Base-by-base conservation (phyloP, 2,797 vertebrate species). In the Schizothorax lantsangensis region DNA sequence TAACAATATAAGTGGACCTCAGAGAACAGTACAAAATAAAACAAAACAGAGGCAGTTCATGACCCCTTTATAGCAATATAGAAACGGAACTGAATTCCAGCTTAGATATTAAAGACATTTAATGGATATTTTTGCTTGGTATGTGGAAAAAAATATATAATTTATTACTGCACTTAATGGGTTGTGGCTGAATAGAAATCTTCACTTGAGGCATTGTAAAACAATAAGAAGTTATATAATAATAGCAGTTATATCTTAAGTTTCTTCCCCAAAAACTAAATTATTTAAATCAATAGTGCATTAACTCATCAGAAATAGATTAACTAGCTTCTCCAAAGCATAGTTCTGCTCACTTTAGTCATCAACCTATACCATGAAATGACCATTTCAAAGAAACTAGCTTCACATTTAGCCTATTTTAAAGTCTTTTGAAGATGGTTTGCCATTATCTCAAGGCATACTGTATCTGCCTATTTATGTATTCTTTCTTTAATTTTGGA, bases 301-400 rank as follows among this genome's bases (percentile, higher is more conserved):
- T 68, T n/a, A 12, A 36, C 33, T 78, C 21, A 49, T 78, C 36
- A 78, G 21, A 6, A 84, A 84, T 40, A 21, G 62, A 14, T 66
- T 9, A 68, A 68, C 30, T 49, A 49, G 36, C 43, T 66, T 52
- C 79, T 81, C 62, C 33, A 23, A 26, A 9, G 38, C n/a, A 19
- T 6, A 47, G 8, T 47, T n/a, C 49, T 40, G 26, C 72, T 79
- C 79, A 80, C 26, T 79, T 82, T 85, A 79, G 43, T 72, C 19
- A 30, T 79, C 83, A 88, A 78, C 73, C 83, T 71, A 80, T 17
- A 15, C 54, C 72, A 79, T 59, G 73, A 87, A 88, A 84, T 81
- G 33, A 43, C 38, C 2, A 66, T 64, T 79, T 80, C 40, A 21
- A 45, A 81, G 80, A 57, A 43, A 85, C 49, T 80, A 83, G 36